Base-by-base conservation (phyloP, 2,113 vertebrate genomes). In the Fulica atra region DNA sequence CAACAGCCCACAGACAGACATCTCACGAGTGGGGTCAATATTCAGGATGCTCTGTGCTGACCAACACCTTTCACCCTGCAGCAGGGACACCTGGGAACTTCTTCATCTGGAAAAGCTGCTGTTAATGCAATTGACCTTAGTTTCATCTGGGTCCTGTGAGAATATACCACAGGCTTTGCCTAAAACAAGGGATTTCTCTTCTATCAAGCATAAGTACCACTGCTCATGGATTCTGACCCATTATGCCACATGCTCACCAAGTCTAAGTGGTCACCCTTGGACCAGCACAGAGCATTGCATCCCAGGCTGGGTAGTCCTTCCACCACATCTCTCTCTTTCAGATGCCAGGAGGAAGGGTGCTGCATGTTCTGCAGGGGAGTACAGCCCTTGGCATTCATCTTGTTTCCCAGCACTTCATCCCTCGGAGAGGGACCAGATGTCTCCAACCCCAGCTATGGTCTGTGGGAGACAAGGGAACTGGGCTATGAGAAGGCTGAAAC, bases 341-440 rank as follows among this genome's bases (percentile, higher is more conserved):
- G 35, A 82, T 53, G 40, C 48, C 81, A 89, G 57, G 35, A 70
- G 60, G 36, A 83, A 29, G n/a, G 54, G 40, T 26, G 48, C 6
- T 48, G 61, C 38, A 1, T 0, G 10, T 51, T 64, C 36, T 64
- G 33, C 42, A 44, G 46, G 44, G 64, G 12, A 89, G 11, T 7
- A 6, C 33, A 74, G 29, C 54, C 42, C 53, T 28, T 28, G 61
- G 17, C 59, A 23, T 60, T 50, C 69, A 46, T 15, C 40, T 42
- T 57, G 44, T 46, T 79, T 23, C 28, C 16, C 50, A 42, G 2
- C 0, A 0, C 70, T 11, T 2, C 4, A 2, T n/a, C 48, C 50
- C 68, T 40, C 28, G 35, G 38, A 86, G 61, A 69, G 25, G 24
- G 15, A 68, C 53, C 57, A 40, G 76, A 53, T 70, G 38, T 56